A percentile compares a stretch with the other conserved stretches of the same genome.
Evolutionary conservation across 2,888 invertebrate genomes (phyloP).

Genomic region (Thecophora atra): DNA sequence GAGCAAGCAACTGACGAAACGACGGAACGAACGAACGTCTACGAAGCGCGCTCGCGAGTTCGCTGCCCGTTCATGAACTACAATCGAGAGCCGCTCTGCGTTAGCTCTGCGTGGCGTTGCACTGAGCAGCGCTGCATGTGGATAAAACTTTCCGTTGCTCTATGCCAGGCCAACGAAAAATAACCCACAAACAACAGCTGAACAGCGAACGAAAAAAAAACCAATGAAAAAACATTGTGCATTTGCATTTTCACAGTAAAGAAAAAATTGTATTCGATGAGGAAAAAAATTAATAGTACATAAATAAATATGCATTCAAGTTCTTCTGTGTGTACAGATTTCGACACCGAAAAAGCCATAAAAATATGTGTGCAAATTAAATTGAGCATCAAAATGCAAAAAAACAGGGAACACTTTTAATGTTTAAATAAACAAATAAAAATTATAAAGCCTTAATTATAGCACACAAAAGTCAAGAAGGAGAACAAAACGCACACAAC

Average conservation of each 20-base stretch:
- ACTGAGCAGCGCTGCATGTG: not conserved
- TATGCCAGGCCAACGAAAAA: not conserved
- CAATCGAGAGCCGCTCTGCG: constrained; percentile 38
- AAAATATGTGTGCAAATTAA: not conserved
- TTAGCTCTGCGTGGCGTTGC: not conserved
- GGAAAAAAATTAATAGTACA: not conserved
- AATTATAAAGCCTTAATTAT: too few relatives aligned
- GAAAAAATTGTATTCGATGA: not conserved
- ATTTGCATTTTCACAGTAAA: constrained; percentile 16
- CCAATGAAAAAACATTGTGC: not conserved
- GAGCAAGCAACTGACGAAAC: not conserved
- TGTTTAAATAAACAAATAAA: constrained; percentile 10
- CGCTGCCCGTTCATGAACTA: constrained; percentile 50
- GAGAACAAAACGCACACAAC: too few relatives aligned
- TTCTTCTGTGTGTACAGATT: not conserved
- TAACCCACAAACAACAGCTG: constrained; percentile 21
- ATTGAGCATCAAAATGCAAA: constrained; percentile 9
- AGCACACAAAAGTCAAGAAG: too few relatives aligned
- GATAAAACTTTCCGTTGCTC: constrained; percentile 1
- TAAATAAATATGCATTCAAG: not conserved
- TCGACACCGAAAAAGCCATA: constrained; percentile 4
- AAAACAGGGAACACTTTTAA: not conserved
- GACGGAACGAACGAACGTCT: not conserved
- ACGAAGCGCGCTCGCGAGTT: constrained; percentile 39
- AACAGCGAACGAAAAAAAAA: constrained; percentile 14